These are phyloP conservation scores for Ceyx melanurus DNA, from an alignment of 2,113 vertebrate genomes.

Conservation along the genomic window DNA sequence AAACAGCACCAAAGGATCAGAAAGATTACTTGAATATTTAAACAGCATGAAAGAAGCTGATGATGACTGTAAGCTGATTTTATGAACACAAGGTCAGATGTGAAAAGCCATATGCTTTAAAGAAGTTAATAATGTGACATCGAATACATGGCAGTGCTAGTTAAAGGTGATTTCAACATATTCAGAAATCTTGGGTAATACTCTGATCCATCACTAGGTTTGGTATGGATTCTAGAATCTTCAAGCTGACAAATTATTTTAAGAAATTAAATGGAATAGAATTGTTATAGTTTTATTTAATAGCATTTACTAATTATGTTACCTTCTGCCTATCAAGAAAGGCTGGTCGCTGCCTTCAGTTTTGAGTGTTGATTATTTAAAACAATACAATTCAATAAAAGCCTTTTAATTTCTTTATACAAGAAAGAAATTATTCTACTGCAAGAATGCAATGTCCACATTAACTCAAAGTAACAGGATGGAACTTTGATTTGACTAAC, in stretches of 20 bases:
- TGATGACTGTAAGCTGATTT: neutral
- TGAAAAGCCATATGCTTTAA: neutral
- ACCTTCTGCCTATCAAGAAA: neutral
- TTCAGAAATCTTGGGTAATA: neutral
- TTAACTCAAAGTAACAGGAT: neutral
- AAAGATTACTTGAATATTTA: neutral
- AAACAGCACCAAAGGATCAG: neutral
- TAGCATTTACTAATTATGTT: neutral
- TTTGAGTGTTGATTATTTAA: neutral
- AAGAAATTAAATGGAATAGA: neutral
- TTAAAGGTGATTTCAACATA: neutral
- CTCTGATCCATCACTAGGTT: neutral
- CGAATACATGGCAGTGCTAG: neutral
- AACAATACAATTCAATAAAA: neutral
- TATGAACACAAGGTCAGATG: neutral
- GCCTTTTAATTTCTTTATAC: neutral
- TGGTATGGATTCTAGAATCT: neutral
- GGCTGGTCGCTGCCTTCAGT: neutral
- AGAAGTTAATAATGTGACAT: neutral
- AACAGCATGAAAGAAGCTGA: neutral
- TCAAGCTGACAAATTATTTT: neutral
- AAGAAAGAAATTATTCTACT: neutral
- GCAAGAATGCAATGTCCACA: neutral
- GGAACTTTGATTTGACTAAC: neutral
- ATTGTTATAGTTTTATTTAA: neutral